Evolutionary conservation across 2,888 invertebrate species (phyloP).

Genomic region (Acrocera orbiculus): DNA sequence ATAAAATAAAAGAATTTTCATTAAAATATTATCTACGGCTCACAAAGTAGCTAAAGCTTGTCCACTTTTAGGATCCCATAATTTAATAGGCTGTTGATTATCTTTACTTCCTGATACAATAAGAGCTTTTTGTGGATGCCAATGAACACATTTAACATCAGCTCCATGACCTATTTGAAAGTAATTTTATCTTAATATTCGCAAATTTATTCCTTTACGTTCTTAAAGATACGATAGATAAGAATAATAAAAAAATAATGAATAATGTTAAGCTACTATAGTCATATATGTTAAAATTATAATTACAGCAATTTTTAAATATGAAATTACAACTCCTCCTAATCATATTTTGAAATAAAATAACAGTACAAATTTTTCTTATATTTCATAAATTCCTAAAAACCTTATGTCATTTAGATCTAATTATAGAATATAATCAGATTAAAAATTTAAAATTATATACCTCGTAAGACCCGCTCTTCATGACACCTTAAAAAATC

Average conservation of each 20-base stretch:
- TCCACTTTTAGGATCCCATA: conserved; percentile 98
- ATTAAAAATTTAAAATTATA: not conserved
- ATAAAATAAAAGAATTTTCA: not conserved
- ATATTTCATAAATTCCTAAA: too few species aligned
- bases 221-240: too few species aligned
- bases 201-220: too few species aligned
- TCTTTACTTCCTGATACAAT: conserved; percentile 98
- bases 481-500: conserved; percentile 95
- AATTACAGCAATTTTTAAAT: too few species aligned
- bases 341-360: too few species aligned
- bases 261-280: too few species aligned
- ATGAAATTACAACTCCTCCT: too few species aligned
- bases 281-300: too few species aligned
- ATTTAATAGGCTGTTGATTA: conserved; percentile 96
- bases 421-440: too few species aligned
- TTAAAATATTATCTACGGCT: conserved; percentile 23
- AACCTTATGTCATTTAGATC: too few species aligned
- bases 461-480: conserved; percentile 78
- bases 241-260: too few species aligned
- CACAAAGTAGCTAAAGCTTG: conserved; percentile 85
- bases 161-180: conserved; percentile 68
- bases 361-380: too few species aligned
- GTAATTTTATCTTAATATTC: not conserved
- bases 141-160: conserved; percentile 97
- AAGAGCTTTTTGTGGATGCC: conserved; percentile 97